Evolutionary conservation across 1,140 invertebrate species (phyloP), one percentile per base, ranked within the genome.

Genomic region (Brachionus plicatilis): DNA sequence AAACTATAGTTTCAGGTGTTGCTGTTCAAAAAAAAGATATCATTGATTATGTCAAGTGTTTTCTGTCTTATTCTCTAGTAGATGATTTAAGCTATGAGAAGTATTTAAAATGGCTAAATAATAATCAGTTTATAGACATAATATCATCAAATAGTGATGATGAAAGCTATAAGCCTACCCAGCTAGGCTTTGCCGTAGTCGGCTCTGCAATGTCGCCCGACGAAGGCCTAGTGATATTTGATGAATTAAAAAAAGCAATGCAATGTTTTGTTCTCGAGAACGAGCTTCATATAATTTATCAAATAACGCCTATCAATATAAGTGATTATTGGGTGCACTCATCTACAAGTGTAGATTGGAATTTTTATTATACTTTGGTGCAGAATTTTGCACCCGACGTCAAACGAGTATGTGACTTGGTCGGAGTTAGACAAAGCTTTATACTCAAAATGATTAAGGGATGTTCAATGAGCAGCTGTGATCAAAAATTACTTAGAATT

Each of bases 201-300:
- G 93, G 95, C 68, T 96, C 96, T 1, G 95, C 95, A 0, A 92
- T 99, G 88, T 93, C 95, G 17, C 96, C 96, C 0, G 94, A 94
- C 88, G 95, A 98, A 88, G 95, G 95, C 2, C 90, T 97, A 3
- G 91, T 93, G 41, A 91, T 98, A 20, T 95, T 98, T 87, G 92
- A 93, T 86, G 96, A 98, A 88, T 88, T 99, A n/a, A 93, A 96
- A 88, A 94, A 93, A 89, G 95, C 96, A 0, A 91, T 95, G 56
- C 93, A 93, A 86, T 94, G 93, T 87, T 94, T 99, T 88, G 95
- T 96, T 0, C 90, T 99, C 8, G 95, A 98, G 87, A 95, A 93
- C 86, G 96, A 99, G 87, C 91, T 99, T 0, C 97, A 99, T 90
- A 92, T 98, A 43, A 92, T 99, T 68, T 99, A 98, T 90, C 90